These are phyloP conservation scores for Helicorthomorpha holstii DNA, from an alignment of 1,140 invertebrate species.

Conservation along the genomic window DNA sequence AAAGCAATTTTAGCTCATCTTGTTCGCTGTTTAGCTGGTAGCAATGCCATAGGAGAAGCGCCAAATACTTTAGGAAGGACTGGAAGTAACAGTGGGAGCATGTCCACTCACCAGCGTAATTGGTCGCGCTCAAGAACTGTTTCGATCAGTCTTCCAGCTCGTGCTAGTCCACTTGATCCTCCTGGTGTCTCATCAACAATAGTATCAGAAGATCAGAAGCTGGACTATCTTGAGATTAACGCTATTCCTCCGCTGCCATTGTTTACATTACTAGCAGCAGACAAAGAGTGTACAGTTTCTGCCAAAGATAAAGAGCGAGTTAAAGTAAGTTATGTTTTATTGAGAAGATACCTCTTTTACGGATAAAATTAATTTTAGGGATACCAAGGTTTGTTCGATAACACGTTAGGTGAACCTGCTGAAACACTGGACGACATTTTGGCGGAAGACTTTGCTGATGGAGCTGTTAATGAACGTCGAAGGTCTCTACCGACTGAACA, in stretches of 20 bases:
- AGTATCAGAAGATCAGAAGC: conserved; percentile 60
- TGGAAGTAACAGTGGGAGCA: conserved; percentile 3
- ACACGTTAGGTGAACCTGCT: conserved; percentile 31
- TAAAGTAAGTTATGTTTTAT: no score
- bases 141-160: conserved; percentile 59
- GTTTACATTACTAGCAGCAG: conserved; percentile 85
- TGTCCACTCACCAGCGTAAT: conserved; percentile 33
- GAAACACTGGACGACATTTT: conserved; percentile 58
- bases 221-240: conserved; percentile 91
- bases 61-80: not conserved
- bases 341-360: no score
- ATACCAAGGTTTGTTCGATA: conserved; percentile 66
- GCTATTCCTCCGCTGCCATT: conserved; percentile 91
- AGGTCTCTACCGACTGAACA: conserved; percentile 32
- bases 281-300: conserved; percentile 49
- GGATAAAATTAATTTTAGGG: conserved; percentile 35
- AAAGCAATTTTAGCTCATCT: conserved; percentile 95
- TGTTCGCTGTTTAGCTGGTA: conserved; percentile 39
- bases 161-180: conserved; percentile 11
- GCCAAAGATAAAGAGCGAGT: conserved; percentile 11
- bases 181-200: conserved; percentile 28
- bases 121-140: conserved; percentile 75
- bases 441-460: conserved; percentile 13
- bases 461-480: conserved; percentile 11
- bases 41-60: conserved; percentile 9